Base-by-base conservation (phyloP, 2,888 invertebrate genomes). In the Drosophila antonietae region DNA sequence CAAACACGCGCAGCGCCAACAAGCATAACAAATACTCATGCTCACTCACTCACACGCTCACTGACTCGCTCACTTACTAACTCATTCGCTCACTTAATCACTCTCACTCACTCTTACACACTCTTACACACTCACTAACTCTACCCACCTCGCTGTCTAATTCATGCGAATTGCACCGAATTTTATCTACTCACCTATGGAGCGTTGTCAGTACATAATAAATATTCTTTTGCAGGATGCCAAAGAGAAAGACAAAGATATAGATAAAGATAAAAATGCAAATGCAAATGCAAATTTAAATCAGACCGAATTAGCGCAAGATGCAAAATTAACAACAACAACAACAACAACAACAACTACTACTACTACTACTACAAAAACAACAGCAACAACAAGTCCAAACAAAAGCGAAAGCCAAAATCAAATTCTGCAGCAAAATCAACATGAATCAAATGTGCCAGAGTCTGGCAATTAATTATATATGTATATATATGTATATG, bases 181-280 rank as follows among this genome's bases (percentile, higher is more conserved):
- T 5, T 20, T 15, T 20, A 1, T 35, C 12, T 35, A 3, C 10
- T 35, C 10, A 43, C 10, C 12, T 35, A 1, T 35, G 18, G 5
- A 65, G 67, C 69, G 87, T 84, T 88, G 84, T 88, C 89, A 62
- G 55, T 73, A 65, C 58, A 80, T 86, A 3, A 33, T 80, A n/a
- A 33, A 10, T 51, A 9, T 83, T 90, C 56, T 89, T 83, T 93
- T 93, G 87, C 93, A 92, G 92, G 92, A 93, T 91, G 91, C 91
- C 91, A 92, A 92, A 84, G 90, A 90, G 81, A 91, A 90, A 89
- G 89, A 90, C 90, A 92, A 92, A 83, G 90, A 90, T 79, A 90
- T 90, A 89, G 88, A 90, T 82, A 91, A 88, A 88, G 85, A 90
- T 69, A 90, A 63, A 75, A 80, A 73, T 64, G 66, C 84, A 86